These are phyloP conservation scores for Drosophila fulvimacula DNA, from an alignment of 2,888 invertebrate genomes.

Conservation along the genomic window DNA sequence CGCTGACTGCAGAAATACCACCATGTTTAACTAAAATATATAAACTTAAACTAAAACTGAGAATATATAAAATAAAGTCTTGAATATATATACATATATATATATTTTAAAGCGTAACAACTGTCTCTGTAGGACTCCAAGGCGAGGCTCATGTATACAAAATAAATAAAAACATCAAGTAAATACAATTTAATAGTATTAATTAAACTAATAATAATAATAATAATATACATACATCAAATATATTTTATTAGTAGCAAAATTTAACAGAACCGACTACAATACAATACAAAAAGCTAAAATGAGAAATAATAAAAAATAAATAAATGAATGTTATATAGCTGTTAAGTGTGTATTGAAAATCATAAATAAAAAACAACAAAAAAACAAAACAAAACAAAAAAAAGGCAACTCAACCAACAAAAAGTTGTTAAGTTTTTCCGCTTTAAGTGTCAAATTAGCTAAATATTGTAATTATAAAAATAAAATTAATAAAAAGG, in stretches of 20 bases:
- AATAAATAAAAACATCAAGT: conserved; percentile 20
- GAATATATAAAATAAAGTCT: conserved; percentile 32
- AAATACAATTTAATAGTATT: conserved; percentile 53
- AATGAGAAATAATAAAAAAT: conserved; percentile 26
- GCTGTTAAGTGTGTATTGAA: conserved; percentile 70
- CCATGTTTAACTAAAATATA: conserved; percentile 70
- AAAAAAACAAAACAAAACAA: neutral
- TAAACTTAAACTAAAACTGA: conserved; percentile 37
- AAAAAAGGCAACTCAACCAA: conserved; percentile 58
- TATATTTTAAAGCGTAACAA: conserved; percentile 68
- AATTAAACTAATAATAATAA: conserved; percentile 44
- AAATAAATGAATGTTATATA: conserved; percentile 69
- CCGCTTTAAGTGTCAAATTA: conserved; percentile 81
- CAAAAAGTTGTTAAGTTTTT: conserved; percentile 80
- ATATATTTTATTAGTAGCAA: conserved; percentile 80
- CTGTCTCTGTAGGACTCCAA: conserved; percentile 49
- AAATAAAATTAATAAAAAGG: conserved; percentile 33
- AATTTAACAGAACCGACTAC: conserved; percentile 66
- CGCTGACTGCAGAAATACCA: conserved; percentile 83
- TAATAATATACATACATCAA: conserved; percentile 58
- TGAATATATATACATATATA: conserved; percentile 20
- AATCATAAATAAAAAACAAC: conserved; percentile 39
- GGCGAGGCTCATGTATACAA: conserved; percentile 60
- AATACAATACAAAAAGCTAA: conserved; percentile 41
- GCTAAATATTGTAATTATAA: conserved; percentile 76